These are phyloP conservation scores for Nibea albiflora DNA, from an alignment of 2,113 vertebrate genomes.

Conservation along the genomic window DNA sequence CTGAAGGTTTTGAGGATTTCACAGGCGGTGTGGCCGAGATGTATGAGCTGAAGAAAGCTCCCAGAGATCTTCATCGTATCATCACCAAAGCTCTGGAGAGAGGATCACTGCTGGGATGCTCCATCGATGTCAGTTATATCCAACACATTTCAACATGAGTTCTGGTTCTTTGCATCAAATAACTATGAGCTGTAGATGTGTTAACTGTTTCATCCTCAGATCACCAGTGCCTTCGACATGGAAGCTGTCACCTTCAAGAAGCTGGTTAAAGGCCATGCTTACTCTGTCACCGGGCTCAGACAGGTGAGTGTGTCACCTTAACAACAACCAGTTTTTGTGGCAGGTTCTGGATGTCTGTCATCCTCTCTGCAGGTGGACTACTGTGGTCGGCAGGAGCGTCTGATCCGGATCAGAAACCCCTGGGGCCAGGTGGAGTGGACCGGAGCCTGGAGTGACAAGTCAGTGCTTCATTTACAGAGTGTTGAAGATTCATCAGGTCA, in stretches of 20 bases:
- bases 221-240: constrained; percentile 85
- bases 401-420: constrained; percentile 92
- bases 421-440: constrained; percentile 97
- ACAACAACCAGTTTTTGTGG: background rate
- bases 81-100: constrained; percentile 87
- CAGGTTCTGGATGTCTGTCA: background rate
- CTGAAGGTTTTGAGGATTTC: constrained; percentile 93
- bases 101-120: constrained; percentile 92
- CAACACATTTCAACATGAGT: too few relatives aligned
- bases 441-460: constrained; percentile 95
- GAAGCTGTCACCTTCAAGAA: constrained; percentile 91
- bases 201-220: constrained; percentile 72
- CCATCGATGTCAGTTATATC: constrained; percentile 82
- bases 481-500: too few relatives aligned
- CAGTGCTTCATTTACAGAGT: background rate
- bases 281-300: constrained; percentile 88
- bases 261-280: constrained; percentile 94
- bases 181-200: background rate
- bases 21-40: constrained; percentile 89
- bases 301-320: constrained; percentile 81
- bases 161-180: too few relatives aligned
- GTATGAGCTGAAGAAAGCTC: constrained; percentile 86
- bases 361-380: constrained; percentile 81
- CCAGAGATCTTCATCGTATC: constrained; percentile 83
- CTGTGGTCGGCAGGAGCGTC: constrained; percentile 79